phyloP scores from a whole-genome alignment of 1,140 invertebrate genomes.

The Drosophila lacertosa region DNA sequence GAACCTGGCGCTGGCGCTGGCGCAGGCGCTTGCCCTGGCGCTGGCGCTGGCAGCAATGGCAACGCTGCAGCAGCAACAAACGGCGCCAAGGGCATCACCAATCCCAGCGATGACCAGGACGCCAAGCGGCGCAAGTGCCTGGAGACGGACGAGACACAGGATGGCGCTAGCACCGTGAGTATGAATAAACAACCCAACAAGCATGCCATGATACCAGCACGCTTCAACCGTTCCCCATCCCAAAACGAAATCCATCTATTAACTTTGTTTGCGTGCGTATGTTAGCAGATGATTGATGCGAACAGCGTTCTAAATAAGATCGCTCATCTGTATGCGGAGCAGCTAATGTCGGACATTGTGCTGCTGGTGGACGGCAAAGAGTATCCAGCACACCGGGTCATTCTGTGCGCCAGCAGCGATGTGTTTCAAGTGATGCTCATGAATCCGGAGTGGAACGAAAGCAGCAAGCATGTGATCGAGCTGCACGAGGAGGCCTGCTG shows the following conservation, averaged over 20 bases:
- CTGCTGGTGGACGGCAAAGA: conserved; percentile 91
- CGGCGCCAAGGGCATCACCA: conserved; percentile 19
- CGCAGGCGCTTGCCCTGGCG: conserved; percentile 10
- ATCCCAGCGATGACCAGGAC: conserved; percentile 60
- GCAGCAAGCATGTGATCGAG: conserved; percentile 92
- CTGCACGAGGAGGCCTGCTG: conserved; percentile 94
- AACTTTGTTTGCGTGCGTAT: too few relatives aligned
- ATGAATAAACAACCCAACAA: conserved; percentile 24
- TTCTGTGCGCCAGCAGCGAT: conserved; percentile 97
- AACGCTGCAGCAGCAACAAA: conserved; percentile 23
- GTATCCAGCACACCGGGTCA: conserved; percentile 95
- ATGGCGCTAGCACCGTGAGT: conserved; percentile 72
- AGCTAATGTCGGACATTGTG: conserved; percentile 93
- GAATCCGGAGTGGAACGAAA: conserved; percentile 96
- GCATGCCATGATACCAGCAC: too few relatives aligned
- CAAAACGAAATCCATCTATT: too few relatives aligned
- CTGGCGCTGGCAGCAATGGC: conserved; percentile 11
- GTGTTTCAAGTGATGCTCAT: conserved; percentile 98
- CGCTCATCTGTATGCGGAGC: conserved; percentile 91
- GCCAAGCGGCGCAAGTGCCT: conserved; percentile 69
- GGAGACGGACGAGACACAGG: conserved; percentile 61
- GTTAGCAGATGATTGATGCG: conserved; percentile 90
- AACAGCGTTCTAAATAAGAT: conserved; percentile 91
- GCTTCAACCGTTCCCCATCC: too few relatives aligned
- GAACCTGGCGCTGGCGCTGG: conserved; percentile 14